Evolutionary conservation across 2,888 invertebrate genomes (phyloP).

Genomic region (Odontomyia ornata): DNA sequence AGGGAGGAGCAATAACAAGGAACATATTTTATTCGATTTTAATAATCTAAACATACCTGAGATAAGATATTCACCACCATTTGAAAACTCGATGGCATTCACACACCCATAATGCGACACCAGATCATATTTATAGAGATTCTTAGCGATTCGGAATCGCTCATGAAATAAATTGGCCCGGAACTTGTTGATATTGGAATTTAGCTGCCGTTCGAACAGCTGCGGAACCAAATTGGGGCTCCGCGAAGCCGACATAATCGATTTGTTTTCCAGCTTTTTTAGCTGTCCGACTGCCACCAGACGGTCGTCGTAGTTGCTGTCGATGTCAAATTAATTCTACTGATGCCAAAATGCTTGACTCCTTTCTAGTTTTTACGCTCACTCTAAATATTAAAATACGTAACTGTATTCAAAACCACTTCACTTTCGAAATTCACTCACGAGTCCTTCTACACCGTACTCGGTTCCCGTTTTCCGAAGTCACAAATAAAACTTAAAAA

Average conservation of each 20-base stretch:
- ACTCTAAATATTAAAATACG: background rate
- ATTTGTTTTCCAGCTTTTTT: slow-evolving; percentile 1
- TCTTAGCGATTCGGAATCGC: slow-evolving; percentile 74
- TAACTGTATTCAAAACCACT: background rate
- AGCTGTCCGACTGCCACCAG: slow-evolving; percentile 4
- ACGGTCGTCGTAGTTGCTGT: slow-evolving; percentile 5
- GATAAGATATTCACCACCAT: slow-evolving; percentile 84
- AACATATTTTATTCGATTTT: too few relatives aligned
- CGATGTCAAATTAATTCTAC: slow-evolving; percentile 28
- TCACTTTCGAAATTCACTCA: background rate
- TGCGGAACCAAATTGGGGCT: slow-evolving; percentile 36
- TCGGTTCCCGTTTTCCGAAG: background rate
- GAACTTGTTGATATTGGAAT: slow-evolving; percentile 51
- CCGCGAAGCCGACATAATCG: slow-evolving; percentile 34
- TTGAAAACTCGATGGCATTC: slow-evolving; percentile 94
- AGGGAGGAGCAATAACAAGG: too few relatives aligned
- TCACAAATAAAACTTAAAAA: background rate
- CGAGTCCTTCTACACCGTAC: background rate
- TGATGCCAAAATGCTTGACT: background rate
- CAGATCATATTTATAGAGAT: slow-evolving; percentile 84
- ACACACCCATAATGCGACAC: slow-evolving; percentile 94
- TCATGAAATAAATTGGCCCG: slow-evolving; percentile 62
- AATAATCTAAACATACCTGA: slow-evolving; percentile 90
- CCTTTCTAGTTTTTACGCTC: background rate
- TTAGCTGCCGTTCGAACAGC: slow-evolving; percentile 12